Evolutionary conservation across 2,888 invertebrate species (phyloP), one percentile per base, ranked within the genome.

Genomic region (Icerya purchasi): DNA sequence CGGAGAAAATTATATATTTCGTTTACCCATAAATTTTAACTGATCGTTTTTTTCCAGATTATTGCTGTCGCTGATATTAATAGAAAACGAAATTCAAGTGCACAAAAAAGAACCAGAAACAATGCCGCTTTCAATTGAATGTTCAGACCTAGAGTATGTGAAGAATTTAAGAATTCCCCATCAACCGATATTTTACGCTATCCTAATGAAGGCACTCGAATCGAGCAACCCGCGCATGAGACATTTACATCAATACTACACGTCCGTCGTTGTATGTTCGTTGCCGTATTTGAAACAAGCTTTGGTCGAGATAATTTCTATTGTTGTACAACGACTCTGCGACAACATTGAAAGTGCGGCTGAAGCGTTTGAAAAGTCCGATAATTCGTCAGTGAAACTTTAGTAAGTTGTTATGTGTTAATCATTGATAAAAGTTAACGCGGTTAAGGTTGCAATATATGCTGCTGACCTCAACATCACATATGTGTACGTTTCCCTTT

Each of bases 121-220:
- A 62, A 59, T 49, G 51, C 50, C 36, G 36, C 57, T 53, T 50
- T 58, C 55, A 52, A 23, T 58, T 19, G 57, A 57, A 57, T 54
- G 61, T 20, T 58, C 60, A n/a, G 60, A 59, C 2, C 54, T 61
- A 23, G 79, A 80, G 65, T 82, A 82, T 66, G 70, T 79, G 56
- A 76, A 79, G 21, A 79, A 81, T 51, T 76, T 80, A 61, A 72
- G 80, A 50, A 81, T 85, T 62, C 82, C 82, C 50, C 84, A 87
- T 68, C 87, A 90, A 69, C 82, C 84, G 24, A 84, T 89, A 78
- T 88, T 91, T 69, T 72, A 88, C 25, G 80, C 84, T 21, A 84
- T 86, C 24, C 78, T 88, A 56, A 74, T 86, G 65, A 83, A 81
- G 67, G 86, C 88, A 2, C 72, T 89, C 59, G 82, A 84, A 67